Percentiles rank a stretch among this genome's conserved stretches.
Conservation (phyloP, 2,888 invertebrate species). For the Melinaea marsaeus region DNA sequence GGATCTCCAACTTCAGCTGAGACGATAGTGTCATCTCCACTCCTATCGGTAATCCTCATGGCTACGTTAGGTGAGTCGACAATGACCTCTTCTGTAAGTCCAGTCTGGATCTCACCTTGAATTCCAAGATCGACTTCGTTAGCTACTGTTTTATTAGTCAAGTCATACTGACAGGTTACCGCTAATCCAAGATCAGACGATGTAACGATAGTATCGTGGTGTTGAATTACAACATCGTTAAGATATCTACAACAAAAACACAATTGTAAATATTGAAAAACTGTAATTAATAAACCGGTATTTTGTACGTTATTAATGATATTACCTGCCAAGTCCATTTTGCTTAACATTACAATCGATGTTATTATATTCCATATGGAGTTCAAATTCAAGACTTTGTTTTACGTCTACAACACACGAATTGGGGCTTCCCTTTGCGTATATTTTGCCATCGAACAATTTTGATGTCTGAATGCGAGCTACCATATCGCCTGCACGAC, state of each 20-base stretch:
- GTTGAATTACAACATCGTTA: slow-evolving; percentile 96
- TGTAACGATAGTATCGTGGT: slow-evolving; percentile 96
- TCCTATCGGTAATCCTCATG: slow-evolving; percentile 93
- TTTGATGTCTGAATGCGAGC: slow-evolving; percentile 94
- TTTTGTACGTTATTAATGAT: neutral
- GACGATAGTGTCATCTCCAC: slow-evolving; percentile 89
- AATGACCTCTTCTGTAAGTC: slow-evolving; percentile 92
- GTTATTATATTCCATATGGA: slow-evolving; percentile 94
- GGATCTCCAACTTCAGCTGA: slow-evolving; percentile 96
- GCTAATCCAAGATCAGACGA: slow-evolving; percentile 95
- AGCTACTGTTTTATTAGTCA: slow-evolving; percentile 95
- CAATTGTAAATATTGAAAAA: neutral
- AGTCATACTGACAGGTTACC: slow-evolving; percentile 95
- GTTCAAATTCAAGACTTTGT: slow-evolving; percentile 91
- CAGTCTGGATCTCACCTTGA: slow-evolving; percentile 91
- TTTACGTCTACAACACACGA: slow-evolving; percentile 94
- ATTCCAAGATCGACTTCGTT: slow-evolving; percentile 95
- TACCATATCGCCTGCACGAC: slow-evolving; percentile 94
- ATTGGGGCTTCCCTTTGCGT: slow-evolving; percentile 95
- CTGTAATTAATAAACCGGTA: neutral
- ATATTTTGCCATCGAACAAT: slow-evolving; percentile 95
- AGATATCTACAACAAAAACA: slow-evolving; percentile 77
- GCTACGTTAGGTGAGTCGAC: slow-evolving; percentile 97
- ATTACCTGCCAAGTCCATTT: slow-evolving; percentile 86
- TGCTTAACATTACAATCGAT: slow-evolving; percentile 95